These are phyloP conservation scores for Alligator mississippiensis DNA, from an alignment of 2,113 vertebrate genomes.

Conservation along the genomic window DNA sequence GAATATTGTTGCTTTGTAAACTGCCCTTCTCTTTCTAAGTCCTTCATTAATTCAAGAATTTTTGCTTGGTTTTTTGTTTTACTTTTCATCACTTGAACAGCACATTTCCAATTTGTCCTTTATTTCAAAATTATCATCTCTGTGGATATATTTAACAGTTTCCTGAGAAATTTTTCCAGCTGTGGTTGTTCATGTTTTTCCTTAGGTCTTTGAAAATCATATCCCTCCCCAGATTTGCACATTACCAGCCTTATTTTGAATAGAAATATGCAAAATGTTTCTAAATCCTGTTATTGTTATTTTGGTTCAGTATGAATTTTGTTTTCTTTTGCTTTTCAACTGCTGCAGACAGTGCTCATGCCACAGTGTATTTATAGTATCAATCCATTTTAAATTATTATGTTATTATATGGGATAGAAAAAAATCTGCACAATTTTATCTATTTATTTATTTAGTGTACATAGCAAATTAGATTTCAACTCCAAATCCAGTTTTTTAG, in stretches of 20 bases:
- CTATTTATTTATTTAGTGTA: slow-evolving; percentile 14
- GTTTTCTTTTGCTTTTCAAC: neutral
- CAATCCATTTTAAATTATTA: slow-evolving; percentile 9
- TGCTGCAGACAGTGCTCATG: neutral
- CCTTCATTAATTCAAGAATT: neutral
- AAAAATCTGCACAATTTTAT: neutral
- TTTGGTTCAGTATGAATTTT: neutral
- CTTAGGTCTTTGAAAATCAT: neutral
- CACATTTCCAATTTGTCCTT: neutral
- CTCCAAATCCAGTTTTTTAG: slow-evolving; percentile 15
- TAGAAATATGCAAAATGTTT: neutral
- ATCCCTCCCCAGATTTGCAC: neutral
- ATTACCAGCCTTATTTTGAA: neutral
- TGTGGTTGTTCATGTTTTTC: neutral
- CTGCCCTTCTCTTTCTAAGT: neutral
- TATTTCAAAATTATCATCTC: neutral
- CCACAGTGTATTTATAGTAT: neutral
- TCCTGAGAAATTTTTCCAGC: neutral
- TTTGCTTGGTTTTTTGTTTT: neutral
- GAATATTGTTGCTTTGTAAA: neutral
- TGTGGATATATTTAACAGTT: neutral
- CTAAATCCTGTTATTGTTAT: neutral
- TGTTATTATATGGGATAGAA: neutral
- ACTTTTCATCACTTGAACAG: neutral
- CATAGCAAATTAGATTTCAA: neutral